Conservation (phyloP, 2,797 vertebrate species). For the Cuculus canorus region DNA sequence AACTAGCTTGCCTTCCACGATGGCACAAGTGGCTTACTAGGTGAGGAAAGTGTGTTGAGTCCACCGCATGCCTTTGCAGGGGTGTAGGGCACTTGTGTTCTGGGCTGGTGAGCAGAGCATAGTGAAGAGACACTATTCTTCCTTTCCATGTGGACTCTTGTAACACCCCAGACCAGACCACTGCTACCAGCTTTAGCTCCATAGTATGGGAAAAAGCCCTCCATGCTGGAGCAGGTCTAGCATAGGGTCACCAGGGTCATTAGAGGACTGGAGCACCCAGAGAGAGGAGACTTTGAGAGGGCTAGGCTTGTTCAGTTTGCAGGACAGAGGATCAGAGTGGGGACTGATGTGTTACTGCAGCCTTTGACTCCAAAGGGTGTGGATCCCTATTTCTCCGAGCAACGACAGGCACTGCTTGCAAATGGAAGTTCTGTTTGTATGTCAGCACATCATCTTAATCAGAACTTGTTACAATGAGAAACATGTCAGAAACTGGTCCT, state of each 20-base stretch:
- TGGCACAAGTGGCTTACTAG: neutral
- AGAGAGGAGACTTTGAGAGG: neutral
- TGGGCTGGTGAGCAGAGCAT: neutral
- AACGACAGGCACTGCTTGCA: too few species aligned
- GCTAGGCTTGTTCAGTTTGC: neutral
- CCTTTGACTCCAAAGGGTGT: too few species aligned
- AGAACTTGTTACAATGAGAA: neutral
- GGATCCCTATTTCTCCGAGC: neutral
- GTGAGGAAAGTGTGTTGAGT: neutral
- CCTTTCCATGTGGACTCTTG: neutral
- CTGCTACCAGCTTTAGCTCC: neutral
- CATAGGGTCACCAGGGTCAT: neutral
- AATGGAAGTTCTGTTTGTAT: too few species aligned
- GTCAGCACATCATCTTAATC: neutral
- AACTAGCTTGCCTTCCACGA: neutral
- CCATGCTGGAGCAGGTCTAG: too few species aligned
- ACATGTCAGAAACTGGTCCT: neutral
- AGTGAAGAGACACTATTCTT: neutral
- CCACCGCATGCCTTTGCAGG: neutral
- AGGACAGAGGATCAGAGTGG: neutral
- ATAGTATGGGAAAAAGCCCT: neutral
- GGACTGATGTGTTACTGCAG: neutral
- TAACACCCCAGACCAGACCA: too few species aligned
- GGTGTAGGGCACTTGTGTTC: neutral
- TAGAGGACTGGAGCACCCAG: too few species aligned